phyloP scores from a whole-genome alignment of 2,113 vertebrate species.

The Pygoscelis antarcticus region DNA sequence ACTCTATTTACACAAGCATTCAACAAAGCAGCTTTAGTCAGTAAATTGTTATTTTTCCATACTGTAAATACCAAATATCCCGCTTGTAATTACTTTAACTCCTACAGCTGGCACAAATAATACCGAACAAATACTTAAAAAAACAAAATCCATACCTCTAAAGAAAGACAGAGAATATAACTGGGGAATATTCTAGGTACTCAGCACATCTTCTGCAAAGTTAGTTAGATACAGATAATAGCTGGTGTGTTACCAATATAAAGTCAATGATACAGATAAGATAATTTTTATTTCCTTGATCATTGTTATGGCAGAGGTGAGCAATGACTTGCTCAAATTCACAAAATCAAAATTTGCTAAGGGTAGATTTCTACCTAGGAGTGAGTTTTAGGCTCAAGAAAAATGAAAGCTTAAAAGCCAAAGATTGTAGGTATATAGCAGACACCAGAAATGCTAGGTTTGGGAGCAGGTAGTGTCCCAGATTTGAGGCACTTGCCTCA shows the following conservation, averaged over 20 bases:
- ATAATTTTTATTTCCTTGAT: background rate
- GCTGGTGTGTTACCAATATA: background rate
- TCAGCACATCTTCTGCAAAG: background rate
- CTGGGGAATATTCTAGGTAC: background rate
- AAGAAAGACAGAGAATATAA: background rate
- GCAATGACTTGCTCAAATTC: background rate
- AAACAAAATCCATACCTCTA: background rate
- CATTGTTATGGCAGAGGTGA: background rate
- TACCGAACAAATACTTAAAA: background rate
- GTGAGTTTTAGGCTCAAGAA: background rate
- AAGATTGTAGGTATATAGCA: background rate
- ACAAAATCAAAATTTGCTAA: background rate
- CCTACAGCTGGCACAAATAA: background rate
- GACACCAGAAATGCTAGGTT: background rate
- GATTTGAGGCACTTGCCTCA: background rate
- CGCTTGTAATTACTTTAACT: background rate
- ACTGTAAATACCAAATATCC: background rate
- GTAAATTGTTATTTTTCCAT: background rate
- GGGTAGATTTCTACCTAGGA: background rate
- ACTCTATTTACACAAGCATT: background rate
- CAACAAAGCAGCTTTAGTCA: background rate
- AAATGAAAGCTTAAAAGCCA: background rate
- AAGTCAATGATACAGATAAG: background rate
- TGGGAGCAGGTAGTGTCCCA: background rate
- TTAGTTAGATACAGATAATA: background rate